Evolutionary conservation across 2,797 vertebrate species (phyloP).

Genomic region (Muscicapa comitata): DNA sequence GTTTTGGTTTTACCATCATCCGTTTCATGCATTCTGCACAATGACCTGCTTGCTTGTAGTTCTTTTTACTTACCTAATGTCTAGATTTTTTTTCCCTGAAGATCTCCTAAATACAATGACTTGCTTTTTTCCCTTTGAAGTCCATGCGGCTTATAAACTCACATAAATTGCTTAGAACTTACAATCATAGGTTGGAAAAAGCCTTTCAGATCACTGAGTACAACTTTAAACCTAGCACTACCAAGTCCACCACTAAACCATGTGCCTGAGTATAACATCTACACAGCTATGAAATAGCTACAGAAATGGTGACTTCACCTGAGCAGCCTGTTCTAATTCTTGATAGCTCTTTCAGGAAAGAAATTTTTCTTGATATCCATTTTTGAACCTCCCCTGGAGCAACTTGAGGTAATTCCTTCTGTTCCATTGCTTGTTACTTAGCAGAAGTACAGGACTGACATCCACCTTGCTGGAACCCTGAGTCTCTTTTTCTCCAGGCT

Average conservation of each 20-base stretch:
- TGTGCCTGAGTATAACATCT: not conserved
- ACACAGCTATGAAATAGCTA: not conserved
- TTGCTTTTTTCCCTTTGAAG: not conserved
- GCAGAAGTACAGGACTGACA: not conserved
- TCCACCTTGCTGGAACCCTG: fast-evolving
- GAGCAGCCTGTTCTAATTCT: not conserved
- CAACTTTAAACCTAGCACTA: not conserved
- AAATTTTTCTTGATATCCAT: not conserved
- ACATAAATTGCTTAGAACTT: not conserved
- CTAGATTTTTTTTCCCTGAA: not conserved
- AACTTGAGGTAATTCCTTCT: not conserved
- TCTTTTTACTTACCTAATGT: not conserved
- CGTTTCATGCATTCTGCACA: not conserved
- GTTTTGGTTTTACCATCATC: not conserved
- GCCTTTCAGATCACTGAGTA: not conserved
- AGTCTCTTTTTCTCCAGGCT: not conserved
- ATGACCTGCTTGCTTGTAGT: not conserved
- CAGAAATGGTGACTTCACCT: not conserved
- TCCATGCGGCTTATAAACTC: not conserved
- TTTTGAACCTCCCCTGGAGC: not conserved
- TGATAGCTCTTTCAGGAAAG: not conserved
- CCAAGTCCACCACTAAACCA: not conserved
- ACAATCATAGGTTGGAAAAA: not conserved
- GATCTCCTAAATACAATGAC: not conserved
- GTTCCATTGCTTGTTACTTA: fast-evolving